A percentile compares a stretch with the other conserved stretches of the same genome.
Conservation (phyloP, 2,888 invertebrate species). For the Pristionchus arcanus region DNA sequence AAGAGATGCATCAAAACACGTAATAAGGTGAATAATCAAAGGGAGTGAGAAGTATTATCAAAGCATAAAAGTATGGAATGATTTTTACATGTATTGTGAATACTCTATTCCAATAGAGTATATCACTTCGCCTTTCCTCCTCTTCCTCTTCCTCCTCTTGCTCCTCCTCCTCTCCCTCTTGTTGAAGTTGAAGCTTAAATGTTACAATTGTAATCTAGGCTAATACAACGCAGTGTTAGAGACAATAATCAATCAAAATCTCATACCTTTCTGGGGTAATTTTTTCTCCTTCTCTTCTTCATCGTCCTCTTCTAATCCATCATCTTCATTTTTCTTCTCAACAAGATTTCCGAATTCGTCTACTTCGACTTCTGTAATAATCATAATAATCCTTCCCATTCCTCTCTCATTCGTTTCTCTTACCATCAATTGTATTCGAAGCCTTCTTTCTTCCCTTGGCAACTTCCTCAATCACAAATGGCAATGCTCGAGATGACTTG, state of each 20-base stretch:
- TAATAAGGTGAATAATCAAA: neutral
- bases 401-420: neutral
- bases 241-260: neutral
- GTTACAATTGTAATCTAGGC: neutral
- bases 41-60: neutral
- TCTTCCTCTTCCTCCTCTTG: slow-evolving; percentile 48
- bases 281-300: slow-evolving; percentile 58
- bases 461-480: slow-evolving; percentile 85
- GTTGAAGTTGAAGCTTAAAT: slow-evolving; percentile 17
- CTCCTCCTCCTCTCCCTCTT: neutral
- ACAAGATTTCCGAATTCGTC: slow-evolving; percentile 71
- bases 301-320: slow-evolving; percentile 62
- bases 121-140: slow-evolving; percentile 51
- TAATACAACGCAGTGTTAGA: neutral
- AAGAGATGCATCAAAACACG: slow-evolving; percentile 36
- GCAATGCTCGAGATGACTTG: slow-evolving; percentile 88
- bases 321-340: slow-evolving; percentile 65
- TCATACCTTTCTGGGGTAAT: neutral
- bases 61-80: neutral
- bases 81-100: neutral
- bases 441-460: slow-evolving; percentile 66
- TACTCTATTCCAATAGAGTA: neutral
- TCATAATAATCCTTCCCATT: neutral
- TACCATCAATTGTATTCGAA: slow-evolving; percentile 38
- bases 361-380: slow-evolving; percentile 62